These are phyloP conservation scores for Xiphophorus maculatus DNA, from an alignment of 2,113 vertebrate species.

Conservation along the genomic window DNA sequence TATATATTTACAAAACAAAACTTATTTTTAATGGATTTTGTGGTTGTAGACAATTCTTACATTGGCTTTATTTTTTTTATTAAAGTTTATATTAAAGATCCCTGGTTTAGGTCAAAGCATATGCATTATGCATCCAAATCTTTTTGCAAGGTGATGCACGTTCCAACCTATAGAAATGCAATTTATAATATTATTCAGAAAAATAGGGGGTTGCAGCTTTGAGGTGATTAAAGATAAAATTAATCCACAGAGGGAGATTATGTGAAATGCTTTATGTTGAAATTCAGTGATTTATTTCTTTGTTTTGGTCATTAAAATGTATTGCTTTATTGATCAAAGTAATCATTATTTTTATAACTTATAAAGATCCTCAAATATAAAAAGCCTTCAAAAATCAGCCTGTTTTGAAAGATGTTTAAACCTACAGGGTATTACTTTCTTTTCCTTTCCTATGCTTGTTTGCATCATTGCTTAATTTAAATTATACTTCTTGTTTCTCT, in stretches of 20 bases:
- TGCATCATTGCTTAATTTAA: constrained; percentile 7
- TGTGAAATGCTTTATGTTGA: background rate
- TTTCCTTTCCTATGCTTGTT: background rate
- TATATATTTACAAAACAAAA: no score
- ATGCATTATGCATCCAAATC: no score
- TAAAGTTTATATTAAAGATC: no score
- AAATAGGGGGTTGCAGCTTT: background rate
- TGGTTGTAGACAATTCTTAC: no score
- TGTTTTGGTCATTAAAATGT: background rate
- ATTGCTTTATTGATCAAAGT: background rate
- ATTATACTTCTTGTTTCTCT: background rate
- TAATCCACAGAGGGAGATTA: background rate
- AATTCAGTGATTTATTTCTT: background rate
- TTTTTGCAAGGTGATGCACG: no score
- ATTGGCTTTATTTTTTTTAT: no score
- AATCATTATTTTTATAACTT: background rate
- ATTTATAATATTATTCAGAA: background rate
- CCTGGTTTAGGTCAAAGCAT: no score
- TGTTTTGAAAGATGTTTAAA: background rate
- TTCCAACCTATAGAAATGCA: no score
- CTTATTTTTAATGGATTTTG: no score
- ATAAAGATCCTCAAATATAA: background rate
- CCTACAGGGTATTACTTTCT: background rate
- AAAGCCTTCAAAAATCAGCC: constrained; percentile 1
- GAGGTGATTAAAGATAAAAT: background rate